Conservation (phyloP, 2,797 vertebrate genomes). For the Sebastes vulpes region DNA sequence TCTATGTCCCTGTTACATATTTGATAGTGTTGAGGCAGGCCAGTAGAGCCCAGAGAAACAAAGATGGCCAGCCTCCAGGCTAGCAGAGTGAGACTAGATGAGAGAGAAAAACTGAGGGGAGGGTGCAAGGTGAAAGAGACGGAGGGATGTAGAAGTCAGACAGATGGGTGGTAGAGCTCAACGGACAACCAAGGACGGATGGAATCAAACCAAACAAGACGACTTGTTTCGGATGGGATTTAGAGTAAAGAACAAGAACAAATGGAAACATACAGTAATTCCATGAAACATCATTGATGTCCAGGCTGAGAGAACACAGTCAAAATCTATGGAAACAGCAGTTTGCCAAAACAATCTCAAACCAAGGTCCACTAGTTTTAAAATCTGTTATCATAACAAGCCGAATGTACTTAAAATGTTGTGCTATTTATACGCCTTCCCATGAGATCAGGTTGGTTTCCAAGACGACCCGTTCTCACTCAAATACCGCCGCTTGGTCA, state of each 20-base stretch:
- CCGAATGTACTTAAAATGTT: no score
- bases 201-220: not conserved
- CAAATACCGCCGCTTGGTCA: no score
- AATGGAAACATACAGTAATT: accelerated
- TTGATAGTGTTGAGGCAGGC: conserved; percentile 27
- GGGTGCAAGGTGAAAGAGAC: not conserved
- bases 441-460: no score
- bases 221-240: no score
- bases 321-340: accelerated
- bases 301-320: no score
- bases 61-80: conserved; percentile 33
- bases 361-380: not conserved
- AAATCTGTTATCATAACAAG: no score
- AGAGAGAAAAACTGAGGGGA: not conserved
- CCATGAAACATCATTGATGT: no score
- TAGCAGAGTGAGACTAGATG: not conserved
- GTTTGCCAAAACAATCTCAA: no score
- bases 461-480: no score
- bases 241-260: no score
- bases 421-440: no score
- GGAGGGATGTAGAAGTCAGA: no score
- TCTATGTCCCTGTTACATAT: conserved; percentile 28
- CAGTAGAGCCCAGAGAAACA: conserved; percentile 30
- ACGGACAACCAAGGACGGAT: not conserved
- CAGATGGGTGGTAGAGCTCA: not conserved